These are phyloP conservation scores for Beaufortia kweichowensis DNA, from an alignment of 2,113 vertebrate species.

Conservation along the genomic window DNA sequence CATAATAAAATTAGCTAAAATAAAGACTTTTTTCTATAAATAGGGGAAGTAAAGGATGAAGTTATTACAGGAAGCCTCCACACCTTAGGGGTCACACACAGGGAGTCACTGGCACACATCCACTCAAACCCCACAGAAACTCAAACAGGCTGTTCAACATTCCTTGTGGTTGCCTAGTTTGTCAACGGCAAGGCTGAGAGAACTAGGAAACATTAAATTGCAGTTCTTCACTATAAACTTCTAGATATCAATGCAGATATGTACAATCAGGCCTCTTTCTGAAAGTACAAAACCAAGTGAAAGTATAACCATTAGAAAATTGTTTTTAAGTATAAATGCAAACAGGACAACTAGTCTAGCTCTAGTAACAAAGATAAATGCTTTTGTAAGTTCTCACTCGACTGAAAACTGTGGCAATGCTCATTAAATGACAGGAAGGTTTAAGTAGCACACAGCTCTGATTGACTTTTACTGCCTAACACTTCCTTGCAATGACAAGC, in stretches of 20 bases:
- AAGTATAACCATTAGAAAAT: too few species aligned
- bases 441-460: slow-evolving; percentile 17
- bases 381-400: neutral
- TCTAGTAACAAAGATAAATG: neutral
- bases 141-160: slow-evolving; percentile 60
- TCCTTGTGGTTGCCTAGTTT: slow-evolving; percentile 48
- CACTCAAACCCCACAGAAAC: slow-evolving; percentile 48
- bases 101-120: slow-evolving; percentile 17
- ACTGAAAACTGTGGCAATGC: slow-evolving; percentile 7
- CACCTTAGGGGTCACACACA: slow-evolving; percentile 39
- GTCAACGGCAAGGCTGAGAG: slow-evolving; percentile 14
- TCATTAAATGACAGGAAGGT: slow-evolving; percentile 12
- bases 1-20: too few species aligned
- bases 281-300: neutral
- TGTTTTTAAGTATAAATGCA: neutral
- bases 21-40: neutral
- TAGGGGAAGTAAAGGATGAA: neutral
- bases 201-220: slow-evolving; percentile 20
- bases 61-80: slow-evolving; percentile 35
- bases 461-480: slow-evolving; percentile 37
- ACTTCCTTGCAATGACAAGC: slow-evolving; percentile 7
- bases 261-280: neutral
- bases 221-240: neutral
- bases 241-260: neutral
- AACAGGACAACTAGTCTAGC: neutral